Conservation (phyloP, 2,797 vertebrate genomes). For the Lepus oiostolus region DNA sequence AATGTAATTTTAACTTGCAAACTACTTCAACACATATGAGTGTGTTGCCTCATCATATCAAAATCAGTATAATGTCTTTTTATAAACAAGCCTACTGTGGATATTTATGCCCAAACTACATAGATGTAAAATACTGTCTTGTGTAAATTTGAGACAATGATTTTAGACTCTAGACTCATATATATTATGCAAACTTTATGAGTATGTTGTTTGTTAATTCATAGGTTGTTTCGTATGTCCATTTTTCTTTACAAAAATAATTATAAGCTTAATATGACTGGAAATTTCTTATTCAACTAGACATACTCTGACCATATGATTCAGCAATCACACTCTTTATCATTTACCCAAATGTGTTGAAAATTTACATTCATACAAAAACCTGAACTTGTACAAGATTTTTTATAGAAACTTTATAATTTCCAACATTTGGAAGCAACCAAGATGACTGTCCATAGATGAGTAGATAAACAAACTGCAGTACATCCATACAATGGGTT, state of each 20-base stretch:
- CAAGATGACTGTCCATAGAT: not conserved
- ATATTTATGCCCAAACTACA: not conserved
- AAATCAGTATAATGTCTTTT: not conserved
- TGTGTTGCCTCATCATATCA: not conserved
- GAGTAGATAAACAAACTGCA: not conserved
- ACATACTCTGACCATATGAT: not conserved
- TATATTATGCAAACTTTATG: not conserved
- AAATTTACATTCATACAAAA: not conserved
- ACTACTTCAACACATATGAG: not conserved
- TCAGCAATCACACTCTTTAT: not conserved
- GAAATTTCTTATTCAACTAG: not conserved
- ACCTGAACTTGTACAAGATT: not conserved
- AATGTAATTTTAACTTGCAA: conserved; percentile 35
- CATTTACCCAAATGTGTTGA: not conserved
- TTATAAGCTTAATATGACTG: not conserved
- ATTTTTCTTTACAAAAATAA: not conserved
- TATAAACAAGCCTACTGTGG: not conserved
- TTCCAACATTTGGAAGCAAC: not conserved
- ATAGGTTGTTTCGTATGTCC: not conserved
- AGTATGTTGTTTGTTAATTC: not conserved
- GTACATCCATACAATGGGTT: not conserved
- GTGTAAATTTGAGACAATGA: not conserved
- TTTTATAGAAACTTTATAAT: not conserved
- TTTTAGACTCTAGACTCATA: not conserved
- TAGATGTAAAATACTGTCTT: not conserved